Base-by-base conservation (phyloP, 2,113 vertebrate species). In the Chitala chitala region DNA sequence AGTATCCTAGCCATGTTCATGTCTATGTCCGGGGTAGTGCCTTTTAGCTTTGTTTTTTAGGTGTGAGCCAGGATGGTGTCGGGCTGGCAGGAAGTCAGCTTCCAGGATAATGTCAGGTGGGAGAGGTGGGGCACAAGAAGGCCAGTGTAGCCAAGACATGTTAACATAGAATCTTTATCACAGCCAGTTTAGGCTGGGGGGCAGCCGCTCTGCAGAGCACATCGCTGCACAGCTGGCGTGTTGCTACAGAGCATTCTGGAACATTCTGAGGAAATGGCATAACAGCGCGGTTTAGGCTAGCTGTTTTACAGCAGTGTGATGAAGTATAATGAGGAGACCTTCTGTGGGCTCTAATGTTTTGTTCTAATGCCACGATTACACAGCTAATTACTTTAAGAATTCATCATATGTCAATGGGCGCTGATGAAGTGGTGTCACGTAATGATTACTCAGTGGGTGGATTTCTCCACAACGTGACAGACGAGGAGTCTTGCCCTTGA, bases 401-500 rank as follows among this genome's bases (percentile, higher is more conserved):
- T 55, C 9, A 12, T 38, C 38, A 10, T 12, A 9, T 68, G 42
- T 6, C 38, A 48, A 36, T 48, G 38, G 10, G 29, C 1, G 36
- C 9, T 29, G 42, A 40, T 8, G 4, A 20, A 4, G 38, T 13
- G 12, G 5, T 13, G 22, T 22, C 64, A 66, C 3, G 46, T 61
- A 40, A 56, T 75, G n/a, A 50, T 44, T 63, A 33, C 64, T 54
- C 20, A 50, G 53, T n/a, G n/a, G 53, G n/a, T 55, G 53, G 53
- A 22, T 55, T 55, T n/a, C 53, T 55, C n/a, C 7, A 6, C 20
- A 55, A 55, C 2, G 53, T n/a, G 53, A 55, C 51, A 55, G 53
- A 2, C n/a, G 3, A 3, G 15, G 53, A 55, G 48, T n/a, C 12
- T 12, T 46, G 44, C 44, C 5, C 51, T 44, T 4, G 9, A 50